A percentile compares a stretch with the other conserved stretches of the same genome.
These are phyloP conservation scores for Oryzias melastigma DNA, from an alignment of 2,113 vertebrate genomes.

Conservation along the genomic window DNA sequence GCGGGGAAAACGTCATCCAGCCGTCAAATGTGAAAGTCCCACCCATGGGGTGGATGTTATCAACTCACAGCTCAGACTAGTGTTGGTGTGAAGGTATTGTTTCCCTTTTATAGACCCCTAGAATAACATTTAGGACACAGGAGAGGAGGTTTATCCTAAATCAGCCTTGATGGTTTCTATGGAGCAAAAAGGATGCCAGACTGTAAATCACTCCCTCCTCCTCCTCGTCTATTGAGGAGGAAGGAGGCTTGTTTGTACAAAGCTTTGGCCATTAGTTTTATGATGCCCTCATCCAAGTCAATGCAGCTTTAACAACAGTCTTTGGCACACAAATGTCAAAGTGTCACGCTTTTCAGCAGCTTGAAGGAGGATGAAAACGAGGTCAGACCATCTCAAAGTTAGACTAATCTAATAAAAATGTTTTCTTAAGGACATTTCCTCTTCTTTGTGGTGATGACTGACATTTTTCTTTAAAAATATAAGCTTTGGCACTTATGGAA, in stretches of 20 bases:
- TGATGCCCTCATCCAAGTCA: slow-evolving; percentile 32
- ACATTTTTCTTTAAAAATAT: too few relatives aligned
- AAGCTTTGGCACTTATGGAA: too few relatives aligned
- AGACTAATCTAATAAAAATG: not conserved
- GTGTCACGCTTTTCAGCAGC: too few relatives aligned
- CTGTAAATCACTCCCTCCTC: too few relatives aligned
- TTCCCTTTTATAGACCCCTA: too few relatives aligned
- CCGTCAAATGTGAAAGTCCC: slow-evolving; percentile 45
- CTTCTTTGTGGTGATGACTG: too few relatives aligned
- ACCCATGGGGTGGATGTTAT: slow-evolving; percentile 30
- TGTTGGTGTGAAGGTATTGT: too few relatives aligned
- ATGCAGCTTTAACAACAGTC: slow-evolving; percentile 9
- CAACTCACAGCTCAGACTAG: not conserved
- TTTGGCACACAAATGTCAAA: too few relatives aligned
- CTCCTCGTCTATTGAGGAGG: slow-evolving; percentile 3
- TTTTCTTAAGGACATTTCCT: too few relatives aligned
- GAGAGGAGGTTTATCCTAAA: not conserved
- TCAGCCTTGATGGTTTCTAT: slow-evolving; percentile 11
- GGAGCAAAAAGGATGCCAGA: not conserved
- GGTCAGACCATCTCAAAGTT: not conserved
- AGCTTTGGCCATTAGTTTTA: slow-evolving; percentile 35
- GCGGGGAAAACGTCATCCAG: slow-evolving; percentile 12
- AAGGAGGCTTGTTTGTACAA: slow-evolving; percentile 38
- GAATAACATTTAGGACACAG: too few relatives aligned
- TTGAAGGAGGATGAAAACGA: not conserved